Percentiles rank a stretch among this genome's conserved stretches.
Evolutionary conservation across 2,113 vertebrate species (phyloP).

Genomic region (Brachyhypopomus occidentalis): DNA sequence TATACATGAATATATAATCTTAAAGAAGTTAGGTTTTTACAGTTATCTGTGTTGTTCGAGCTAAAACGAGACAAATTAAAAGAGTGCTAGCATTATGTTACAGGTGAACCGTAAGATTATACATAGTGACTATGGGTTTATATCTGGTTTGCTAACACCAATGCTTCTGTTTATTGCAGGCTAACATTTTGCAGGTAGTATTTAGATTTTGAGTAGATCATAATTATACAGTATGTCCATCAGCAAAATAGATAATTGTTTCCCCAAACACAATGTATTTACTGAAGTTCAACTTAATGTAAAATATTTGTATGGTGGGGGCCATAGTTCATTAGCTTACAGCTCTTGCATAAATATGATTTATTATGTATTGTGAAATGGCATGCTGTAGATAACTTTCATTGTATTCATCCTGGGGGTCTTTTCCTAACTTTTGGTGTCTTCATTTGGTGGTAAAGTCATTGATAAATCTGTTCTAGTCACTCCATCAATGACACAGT

Average conservation of each 20-base stretch:
- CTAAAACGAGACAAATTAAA: background rate
- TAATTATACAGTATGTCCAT: too few relatives aligned
- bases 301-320: too few relatives aligned
- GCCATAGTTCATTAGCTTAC: background rate
- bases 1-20: too few relatives aligned
- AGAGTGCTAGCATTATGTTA: background rate
- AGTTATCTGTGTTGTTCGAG: background rate
- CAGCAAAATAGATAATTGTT: too few relatives aligned
- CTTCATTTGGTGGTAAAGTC: slow-evolving; percentile 46
- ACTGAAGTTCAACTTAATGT: too few relatives aligned
- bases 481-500: slow-evolving; percentile 59
- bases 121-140: background rate
- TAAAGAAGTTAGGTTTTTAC: background rate
- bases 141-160: too few relatives aligned
- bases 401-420: slow-evolving; percentile 5
- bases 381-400: slow-evolving; percentile 37
- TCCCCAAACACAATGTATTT: too few relatives aligned
- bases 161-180: too few relatives aligned
- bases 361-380: slow-evolving; percentile 14
- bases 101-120: background rate
- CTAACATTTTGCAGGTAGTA: too few relatives aligned
- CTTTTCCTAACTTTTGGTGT: slow-evolving; percentile 46
- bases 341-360: slow-evolving; percentile 2
- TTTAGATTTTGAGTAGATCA: too few relatives aligned
- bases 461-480: slow-evolving; percentile 54